Evolutionary conservation across 2,888 invertebrate genomes (phyloP).

Genomic region (Boloria selene): DNA sequence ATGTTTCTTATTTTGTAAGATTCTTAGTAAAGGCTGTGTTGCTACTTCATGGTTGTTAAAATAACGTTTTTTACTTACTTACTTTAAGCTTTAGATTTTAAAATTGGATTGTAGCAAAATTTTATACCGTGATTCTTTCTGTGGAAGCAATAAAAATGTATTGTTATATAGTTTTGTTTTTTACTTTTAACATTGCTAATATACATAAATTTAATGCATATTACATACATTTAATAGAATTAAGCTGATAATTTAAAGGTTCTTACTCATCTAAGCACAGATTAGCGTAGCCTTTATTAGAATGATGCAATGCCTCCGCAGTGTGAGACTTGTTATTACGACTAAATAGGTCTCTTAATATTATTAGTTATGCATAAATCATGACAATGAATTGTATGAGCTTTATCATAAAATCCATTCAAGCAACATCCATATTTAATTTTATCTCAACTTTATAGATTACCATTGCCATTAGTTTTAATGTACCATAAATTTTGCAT

Average conservation of each 20-base stretch:
- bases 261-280: constrained; percentile 17
- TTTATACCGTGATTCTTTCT: too few relatives aligned
- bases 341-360: constrained; percentile 13
- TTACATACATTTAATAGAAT: background rate
- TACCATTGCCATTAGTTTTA: background rate
- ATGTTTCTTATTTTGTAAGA: too few relatives aligned
- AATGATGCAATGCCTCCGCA: constrained; percentile 25
- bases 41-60: too few relatives aligned
- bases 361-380: background rate
- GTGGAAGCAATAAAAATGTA: too few relatives aligned
- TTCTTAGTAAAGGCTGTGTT: too few relatives aligned
- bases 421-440: background rate
- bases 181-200: too few relatives aligned
- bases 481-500: background rate
- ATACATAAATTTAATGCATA: too few relatives aligned
- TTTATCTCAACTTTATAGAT: too few relatives aligned
- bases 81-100: too few relatives aligned
- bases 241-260: constrained; percentile 10
- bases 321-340: constrained; percentile 12
- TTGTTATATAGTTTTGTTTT: too few relatives aligned
- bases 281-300: constrained; percentile 18
- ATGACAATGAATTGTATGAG: background rate
- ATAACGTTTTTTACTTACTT: too few relatives aligned
- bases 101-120: too few relatives aligned
- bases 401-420: background rate